Conservation (phyloP, 2,113 vertebrate genomes). For the human (Homo sapiens) region DNA sequence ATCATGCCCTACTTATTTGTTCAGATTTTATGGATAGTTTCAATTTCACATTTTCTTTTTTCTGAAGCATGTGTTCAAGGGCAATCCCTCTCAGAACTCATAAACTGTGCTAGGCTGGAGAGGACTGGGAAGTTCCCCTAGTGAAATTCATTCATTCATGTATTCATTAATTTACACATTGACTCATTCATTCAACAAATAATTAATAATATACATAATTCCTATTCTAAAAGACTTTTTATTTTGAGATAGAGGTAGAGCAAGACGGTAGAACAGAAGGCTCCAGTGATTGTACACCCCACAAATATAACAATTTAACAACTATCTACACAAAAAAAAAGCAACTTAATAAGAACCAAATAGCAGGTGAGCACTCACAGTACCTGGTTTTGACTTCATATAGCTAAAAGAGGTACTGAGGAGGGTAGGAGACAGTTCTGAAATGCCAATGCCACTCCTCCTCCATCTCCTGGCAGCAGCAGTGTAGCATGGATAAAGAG, state of each 20-base stretch:
- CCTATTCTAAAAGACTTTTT: not conserved
- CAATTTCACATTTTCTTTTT: not conserved
- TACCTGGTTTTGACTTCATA: too few relatives aligned
- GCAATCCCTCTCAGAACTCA: not conserved
- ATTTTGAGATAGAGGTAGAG: not conserved
- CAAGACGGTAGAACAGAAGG: too few relatives aligned
- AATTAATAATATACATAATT: not conserved
- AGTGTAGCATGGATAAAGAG: too few relatives aligned
- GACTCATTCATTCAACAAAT: constrained; percentile 16
- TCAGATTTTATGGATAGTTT: not conserved
- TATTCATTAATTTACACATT: not conserved
- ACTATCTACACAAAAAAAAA: too few relatives aligned
- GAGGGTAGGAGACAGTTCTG: too few relatives aligned
- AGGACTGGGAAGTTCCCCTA: not conserved
- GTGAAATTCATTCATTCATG: not conserved
- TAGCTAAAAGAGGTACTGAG: too few relatives aligned
- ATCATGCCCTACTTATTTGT: not conserved
- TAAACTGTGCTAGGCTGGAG: not conserved
- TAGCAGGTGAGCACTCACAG: too few relatives aligned
- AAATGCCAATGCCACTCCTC: too few relatives aligned
- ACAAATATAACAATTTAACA: too few relatives aligned
- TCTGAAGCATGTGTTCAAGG: not conserved
- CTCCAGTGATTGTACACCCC: too few relatives aligned
- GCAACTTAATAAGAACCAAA: too few relatives aligned
- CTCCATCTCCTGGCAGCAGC: too few relatives aligned